Conservation (phyloP, 2,888 invertebrate genomes). For the Chrysina gloriosa region DNA sequence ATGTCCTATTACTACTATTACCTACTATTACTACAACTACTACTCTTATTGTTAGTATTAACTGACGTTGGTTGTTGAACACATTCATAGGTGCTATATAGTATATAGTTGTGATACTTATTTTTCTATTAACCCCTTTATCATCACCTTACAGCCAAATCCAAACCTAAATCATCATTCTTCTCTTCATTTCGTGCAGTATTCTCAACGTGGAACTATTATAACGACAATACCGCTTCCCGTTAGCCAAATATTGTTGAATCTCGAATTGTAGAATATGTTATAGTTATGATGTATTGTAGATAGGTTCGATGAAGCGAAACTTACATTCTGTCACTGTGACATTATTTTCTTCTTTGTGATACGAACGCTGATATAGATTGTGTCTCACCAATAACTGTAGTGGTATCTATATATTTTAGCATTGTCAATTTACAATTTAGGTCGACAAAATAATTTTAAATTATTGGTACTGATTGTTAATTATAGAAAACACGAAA, state of each 20-base stretch:
- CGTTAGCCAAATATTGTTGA: constrained; percentile 2
- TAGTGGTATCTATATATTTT: constrained; percentile 19
- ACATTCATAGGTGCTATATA: constrained; percentile 26
- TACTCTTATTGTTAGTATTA: not conserved
- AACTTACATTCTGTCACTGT: constrained; percentile 13
- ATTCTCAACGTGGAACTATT: constrained; percentile 1
- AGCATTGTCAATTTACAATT: constrained; percentile 1
- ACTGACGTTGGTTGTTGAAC: constrained; percentile 23
- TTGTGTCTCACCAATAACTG: constrained; percentile 18
- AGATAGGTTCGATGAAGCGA: too few relatives aligned
- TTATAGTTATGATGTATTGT: not conserved
- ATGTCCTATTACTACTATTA: not conserved
- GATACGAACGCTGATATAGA: constrained; percentile 24
- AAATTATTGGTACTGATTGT: constrained; percentile 18
- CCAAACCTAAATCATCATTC: not conserved
- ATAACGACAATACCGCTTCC: constrained; percentile 21
- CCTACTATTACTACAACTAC: not conserved
- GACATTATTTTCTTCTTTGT: constrained; percentile 24
- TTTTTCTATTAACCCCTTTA: constrained; percentile 29
- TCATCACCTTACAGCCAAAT: too few relatives aligned
- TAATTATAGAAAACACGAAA: not conserved
- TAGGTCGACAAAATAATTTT: constrained; percentile 8
- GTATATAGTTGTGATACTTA: constrained; percentile 26
- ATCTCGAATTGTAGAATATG: not conserved
- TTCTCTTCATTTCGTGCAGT: not conserved